A percentile compares a stretch with the other conserved stretches of the same genome.
Evolutionary conservation across 2,888 invertebrate genomes (phyloP).

Genomic region (Lagria hirta): DNA sequence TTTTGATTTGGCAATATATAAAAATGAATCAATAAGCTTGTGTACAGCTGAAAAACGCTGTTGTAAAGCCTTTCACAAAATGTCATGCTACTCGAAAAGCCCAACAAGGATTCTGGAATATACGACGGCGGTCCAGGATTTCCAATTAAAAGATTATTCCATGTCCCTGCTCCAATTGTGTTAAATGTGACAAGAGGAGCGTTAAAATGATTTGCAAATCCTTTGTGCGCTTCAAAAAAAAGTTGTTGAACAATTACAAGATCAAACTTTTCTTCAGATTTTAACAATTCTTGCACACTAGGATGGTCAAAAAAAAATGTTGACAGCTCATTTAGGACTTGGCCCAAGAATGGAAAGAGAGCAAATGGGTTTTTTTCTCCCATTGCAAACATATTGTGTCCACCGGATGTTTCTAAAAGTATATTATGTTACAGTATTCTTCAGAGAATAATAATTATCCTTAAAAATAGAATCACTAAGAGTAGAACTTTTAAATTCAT

Average conservation of each 20-base stretch:
- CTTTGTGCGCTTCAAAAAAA: slow-evolving; percentile 53
- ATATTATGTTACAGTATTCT: no score
- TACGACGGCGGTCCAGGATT: slow-evolving; percentile 56
- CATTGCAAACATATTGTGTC: background rate
- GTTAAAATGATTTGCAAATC: slow-evolving; percentile 47
- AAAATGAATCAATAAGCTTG: background rate
- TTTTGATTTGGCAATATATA: slow-evolving; percentile 32
- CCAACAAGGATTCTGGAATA: slow-evolving; percentile 54
- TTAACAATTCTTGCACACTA: slow-evolving; percentile 36
- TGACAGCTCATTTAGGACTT: no score
- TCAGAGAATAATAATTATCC: no score
- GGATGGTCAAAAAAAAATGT: slow-evolving; percentile 28
- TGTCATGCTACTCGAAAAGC: slow-evolving; percentile 50
- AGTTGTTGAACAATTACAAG: slow-evolving; percentile 52
- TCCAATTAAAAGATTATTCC: slow-evolving; percentile 55
- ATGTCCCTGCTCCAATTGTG: slow-evolving; percentile 48
- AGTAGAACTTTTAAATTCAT: no score
- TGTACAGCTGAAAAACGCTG: slow-evolving; percentile 30
- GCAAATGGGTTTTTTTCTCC: slow-evolving; percentile 4
- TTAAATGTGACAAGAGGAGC: slow-evolving; percentile 50
- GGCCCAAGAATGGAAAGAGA: no score
- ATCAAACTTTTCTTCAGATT: slow-evolving; percentile 48
- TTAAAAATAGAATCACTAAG: no score
- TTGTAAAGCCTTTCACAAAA: slow-evolving; percentile 59
- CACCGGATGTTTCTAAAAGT: no score